These are phyloP conservation scores for Hyperopisus bebe DNA, from an alignment of 2,113 vertebrate species.

Conservation along the genomic window DNA sequence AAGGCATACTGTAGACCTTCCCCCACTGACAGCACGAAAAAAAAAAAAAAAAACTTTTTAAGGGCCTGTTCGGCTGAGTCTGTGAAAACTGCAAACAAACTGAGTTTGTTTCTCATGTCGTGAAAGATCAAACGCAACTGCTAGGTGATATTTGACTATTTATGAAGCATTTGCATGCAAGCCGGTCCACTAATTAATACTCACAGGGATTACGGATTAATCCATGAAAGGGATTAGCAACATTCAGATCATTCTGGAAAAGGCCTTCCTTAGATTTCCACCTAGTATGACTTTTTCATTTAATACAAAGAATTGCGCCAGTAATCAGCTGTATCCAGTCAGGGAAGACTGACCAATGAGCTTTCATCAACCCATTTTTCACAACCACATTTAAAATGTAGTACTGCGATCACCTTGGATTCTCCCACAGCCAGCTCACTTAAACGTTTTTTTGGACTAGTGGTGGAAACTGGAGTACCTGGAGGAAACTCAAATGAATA, in stretches of 20 bases:
- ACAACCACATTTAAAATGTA: neutral
- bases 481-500: neutral
- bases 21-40: neutral
- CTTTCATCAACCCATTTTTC: neutral
- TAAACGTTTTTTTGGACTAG: neutral
- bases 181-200: neutral
- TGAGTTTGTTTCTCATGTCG: neutral
- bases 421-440: neutral
- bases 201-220: constrained; percentile 6
- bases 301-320: neutral
- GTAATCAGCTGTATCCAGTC: neutral
- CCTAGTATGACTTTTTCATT: neutral
- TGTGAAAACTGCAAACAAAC: neutral
- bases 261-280: neutral
- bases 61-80: neutral
- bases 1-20: neutral
- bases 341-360: neutral
- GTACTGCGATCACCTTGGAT: neutral
- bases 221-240: neutral
- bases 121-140: neutral
- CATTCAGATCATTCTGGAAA: neutral
- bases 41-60: neutral
- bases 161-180: constrained; percentile 8
- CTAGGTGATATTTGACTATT: constrained; percentile 1
- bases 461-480: neutral